Conservation (phyloP, 2,888 invertebrate species). For the Eurytoma adleriae region DNA sequence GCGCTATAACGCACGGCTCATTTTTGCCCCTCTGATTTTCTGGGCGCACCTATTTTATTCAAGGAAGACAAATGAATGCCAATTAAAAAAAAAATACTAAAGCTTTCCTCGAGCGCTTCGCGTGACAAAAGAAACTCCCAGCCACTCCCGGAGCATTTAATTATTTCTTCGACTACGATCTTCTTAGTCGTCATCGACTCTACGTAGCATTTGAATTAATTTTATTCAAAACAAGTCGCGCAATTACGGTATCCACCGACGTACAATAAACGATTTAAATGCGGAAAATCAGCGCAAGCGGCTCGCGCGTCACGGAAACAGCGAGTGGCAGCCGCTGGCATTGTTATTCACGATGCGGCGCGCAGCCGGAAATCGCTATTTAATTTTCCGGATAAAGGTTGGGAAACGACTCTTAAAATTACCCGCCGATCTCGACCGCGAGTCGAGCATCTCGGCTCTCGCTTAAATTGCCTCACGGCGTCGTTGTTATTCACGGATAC, state of each 20-base stretch:
- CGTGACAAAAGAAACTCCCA: too few species aligned
- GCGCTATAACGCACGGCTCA: slow-evolving; percentile 39
- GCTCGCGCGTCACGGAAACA: neutral
- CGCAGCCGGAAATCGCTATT: slow-evolving; percentile 64
- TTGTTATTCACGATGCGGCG: slow-evolving; percentile 66
- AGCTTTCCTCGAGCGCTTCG: too few species aligned
- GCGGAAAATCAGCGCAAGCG: neutral
- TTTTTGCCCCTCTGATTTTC: slow-evolving; percentile 19
- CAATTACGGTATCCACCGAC: too few species aligned
- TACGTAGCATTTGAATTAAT: too few species aligned
- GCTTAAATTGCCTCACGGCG: slow-evolving; percentile 63
- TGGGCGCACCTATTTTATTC: too few species aligned
- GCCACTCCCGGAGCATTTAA: too few species aligned
- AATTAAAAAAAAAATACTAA: too few species aligned
- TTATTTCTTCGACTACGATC: too few species aligned
- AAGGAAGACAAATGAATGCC: too few species aligned
- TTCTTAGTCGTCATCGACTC: too few species aligned
- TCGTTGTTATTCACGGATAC: slow-evolving; percentile 69
- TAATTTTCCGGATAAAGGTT: slow-evolving; percentile 66
- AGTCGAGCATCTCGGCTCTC: slow-evolving; percentile 36
- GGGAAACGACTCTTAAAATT: slow-evolving; percentile 67
- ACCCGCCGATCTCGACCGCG: slow-evolving; percentile 63
- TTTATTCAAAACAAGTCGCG: too few species aligned
- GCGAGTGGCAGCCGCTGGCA: slow-evolving; percentile 48
- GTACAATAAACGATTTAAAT: too few species aligned